Conservation (phyloP, 2,888 invertebrate genomes). For the Ophion slaviceki region DNA sequence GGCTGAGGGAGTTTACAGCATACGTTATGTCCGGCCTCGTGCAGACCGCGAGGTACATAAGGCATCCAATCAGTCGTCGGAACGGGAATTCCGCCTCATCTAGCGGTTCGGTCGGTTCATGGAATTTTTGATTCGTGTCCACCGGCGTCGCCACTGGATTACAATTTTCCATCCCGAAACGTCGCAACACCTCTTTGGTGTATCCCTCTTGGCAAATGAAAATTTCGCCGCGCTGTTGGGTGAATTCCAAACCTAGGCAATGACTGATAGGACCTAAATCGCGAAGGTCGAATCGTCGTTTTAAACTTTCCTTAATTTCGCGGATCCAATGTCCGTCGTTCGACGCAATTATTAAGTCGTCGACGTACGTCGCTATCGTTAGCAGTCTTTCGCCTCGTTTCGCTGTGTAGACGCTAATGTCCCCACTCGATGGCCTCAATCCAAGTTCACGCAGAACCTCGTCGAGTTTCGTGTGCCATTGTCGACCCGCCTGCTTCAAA, state of each 20-base stretch:
- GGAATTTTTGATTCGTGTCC: not conserved
- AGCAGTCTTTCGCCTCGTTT: constrained; percentile 11
- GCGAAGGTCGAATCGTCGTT: not conserved
- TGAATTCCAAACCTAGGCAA: not conserved
- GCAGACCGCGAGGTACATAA: constrained; percentile 3
- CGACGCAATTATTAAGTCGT: constrained; percentile 55
- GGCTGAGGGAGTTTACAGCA: not conserved
- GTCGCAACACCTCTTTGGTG: not conserved
- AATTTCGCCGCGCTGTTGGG: not conserved
- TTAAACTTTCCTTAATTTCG: not conserved
- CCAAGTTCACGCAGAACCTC: constrained; percentile 31
- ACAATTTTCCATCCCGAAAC: not conserved
- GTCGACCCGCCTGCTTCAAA: constrained; percentile 60
- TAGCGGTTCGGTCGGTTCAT: not conserved
- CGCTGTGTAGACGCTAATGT: constrained; percentile 45
- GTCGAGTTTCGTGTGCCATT: constrained; percentile 61
- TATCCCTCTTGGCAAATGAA: not conserved
- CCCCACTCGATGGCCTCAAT: constrained; percentile 26
- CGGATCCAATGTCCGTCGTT: not conserved
- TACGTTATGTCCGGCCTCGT: constrained; percentile 30
- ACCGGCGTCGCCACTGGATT: constrained; percentile 15
- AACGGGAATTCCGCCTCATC: not conserved
- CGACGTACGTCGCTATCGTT: constrained; percentile 57
- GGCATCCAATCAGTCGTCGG: not conserved
- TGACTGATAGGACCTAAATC: not conserved